phyloP scores from a whole-genome alignment of 2,888 invertebrate species.

The Creontiades dilutus region DNA sequence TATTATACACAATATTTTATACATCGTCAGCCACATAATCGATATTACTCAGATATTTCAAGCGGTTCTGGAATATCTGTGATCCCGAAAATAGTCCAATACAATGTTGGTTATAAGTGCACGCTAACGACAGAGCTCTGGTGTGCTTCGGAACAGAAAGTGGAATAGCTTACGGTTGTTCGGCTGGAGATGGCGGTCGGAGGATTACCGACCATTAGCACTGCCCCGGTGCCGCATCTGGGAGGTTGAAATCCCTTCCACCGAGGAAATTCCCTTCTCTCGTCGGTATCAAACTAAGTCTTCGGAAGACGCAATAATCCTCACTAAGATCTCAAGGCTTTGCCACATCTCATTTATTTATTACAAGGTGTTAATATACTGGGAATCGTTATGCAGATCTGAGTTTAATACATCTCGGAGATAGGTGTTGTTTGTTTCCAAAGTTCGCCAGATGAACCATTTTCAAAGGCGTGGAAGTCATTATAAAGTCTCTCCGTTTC shows the following conservation, averaged over 20 bases:
- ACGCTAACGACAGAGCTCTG: neutral
- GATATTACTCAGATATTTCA: too few species aligned
- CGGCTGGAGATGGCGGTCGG: conserved; percentile 26
- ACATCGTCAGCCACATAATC: too few species aligned
- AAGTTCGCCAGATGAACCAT: too few species aligned
- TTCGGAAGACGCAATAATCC: conserved; percentile 36
- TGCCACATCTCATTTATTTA: neutral
- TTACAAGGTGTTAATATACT: conserved; percentile 31
- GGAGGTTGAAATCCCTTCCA: conserved; percentile 22
- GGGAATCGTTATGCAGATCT: neutral
- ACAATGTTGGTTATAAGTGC: conserved; percentile 19
- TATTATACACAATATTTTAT: too few species aligned
- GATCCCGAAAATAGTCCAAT: neutral
- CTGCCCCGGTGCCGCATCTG: conserved; percentile 22
- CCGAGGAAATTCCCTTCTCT: neutral
- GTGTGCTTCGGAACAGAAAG: neutral
- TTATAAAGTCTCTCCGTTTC: too few species aligned
- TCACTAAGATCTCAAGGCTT: neutral
- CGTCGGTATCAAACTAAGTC: conserved; percentile 16
- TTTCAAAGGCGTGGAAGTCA: too few species aligned
- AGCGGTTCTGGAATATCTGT: neutral
- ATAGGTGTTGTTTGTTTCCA: too few species aligned
- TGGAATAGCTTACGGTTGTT: conserved; percentile 38
- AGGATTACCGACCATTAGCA: conserved; percentile 36
- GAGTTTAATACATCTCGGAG: too few species aligned